These are phyloP conservation scores for Bufo bufo DNA, from an alignment of 2,113 vertebrate species.

Conservation along the genomic window DNA sequence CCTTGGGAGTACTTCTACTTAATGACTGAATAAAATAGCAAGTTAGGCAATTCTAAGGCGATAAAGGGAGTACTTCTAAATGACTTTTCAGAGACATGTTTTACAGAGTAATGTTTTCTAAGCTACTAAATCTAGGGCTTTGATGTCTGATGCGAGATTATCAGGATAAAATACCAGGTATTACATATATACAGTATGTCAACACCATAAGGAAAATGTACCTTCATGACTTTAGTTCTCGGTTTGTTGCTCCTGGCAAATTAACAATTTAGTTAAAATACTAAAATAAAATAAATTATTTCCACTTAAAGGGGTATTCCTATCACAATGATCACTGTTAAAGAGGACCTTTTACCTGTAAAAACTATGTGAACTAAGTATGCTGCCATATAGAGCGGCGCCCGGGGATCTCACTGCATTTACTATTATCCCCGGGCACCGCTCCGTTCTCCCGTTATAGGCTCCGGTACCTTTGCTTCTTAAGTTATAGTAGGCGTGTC, in stretches of 20 bases:
- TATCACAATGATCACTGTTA: no score
- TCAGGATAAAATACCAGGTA: neutral
- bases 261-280: neutral
- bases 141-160: neutral
- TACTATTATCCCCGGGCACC: no score
- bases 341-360: no score
- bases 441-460: no score
- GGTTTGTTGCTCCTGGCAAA: neutral
- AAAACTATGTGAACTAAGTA: no score
- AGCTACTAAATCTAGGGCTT: neutral
- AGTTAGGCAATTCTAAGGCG: neutral
- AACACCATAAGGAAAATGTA: neutral
- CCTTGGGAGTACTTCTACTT: slow-evolving; percentile 28
- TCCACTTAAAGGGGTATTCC: no score
- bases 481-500: no score
- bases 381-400: no score
- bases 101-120: neutral
- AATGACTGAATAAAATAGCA: slow-evolving; percentile 14
- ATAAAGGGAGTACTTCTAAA: slow-evolving; percentile 18
- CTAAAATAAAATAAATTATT: neutral
- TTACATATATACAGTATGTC: slow-evolving; percentile 12
- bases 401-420: no score
- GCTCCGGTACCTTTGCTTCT: no score
- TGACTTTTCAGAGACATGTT: slow-evolving; percentile 3
- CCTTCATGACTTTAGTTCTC: neutral